A percentile compares a stretch with the other conserved stretches of the same genome.
These are phyloP conservation scores for Fukomys damarensis DNA, from an alignment of 2,113 vertebrate genomes.

Conservation along the genomic window DNA sequence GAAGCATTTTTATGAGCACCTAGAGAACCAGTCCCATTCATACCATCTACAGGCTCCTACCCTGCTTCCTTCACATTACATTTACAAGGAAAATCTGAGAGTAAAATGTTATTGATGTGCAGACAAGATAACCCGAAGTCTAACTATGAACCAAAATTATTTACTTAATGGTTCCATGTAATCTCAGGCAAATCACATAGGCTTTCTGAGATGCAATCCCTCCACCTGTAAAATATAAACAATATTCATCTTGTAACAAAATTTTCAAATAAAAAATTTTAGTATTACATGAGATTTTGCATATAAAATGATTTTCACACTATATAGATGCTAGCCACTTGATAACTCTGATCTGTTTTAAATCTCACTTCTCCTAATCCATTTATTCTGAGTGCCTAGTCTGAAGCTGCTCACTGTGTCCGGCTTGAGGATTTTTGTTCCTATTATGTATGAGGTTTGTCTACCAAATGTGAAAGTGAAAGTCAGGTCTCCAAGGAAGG, in stretches of 20 bases:
- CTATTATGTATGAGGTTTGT: neutral
- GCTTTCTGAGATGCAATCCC: neutral
- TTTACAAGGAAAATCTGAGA: neutral
- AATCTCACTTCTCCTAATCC: neutral
- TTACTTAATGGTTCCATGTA: neutral
- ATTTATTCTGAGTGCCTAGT: neutral
- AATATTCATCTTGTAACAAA: neutral
- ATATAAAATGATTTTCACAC: neutral
- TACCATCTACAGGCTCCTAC: neutral
- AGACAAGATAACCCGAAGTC: neutral
- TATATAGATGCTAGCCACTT: neutral
- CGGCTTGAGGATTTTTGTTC: neutral
- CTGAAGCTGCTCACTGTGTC: neutral
- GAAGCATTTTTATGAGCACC: neutral
- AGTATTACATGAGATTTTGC: neutral
- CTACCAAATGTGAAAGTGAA: conserved; percentile 21
- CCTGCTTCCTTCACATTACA: neutral
- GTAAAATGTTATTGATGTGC: neutral
- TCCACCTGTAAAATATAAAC: neutral
- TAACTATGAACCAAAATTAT: neutral
- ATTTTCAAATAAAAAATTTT: neutral
- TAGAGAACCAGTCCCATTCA: neutral
- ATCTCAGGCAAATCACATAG: neutral
- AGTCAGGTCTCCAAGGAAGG: neutral
- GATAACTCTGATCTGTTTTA: neutral